A percentile compares a stretch with the other conserved stretches of the same genome.
Evolutionary conservation across 2,113 vertebrate species (phyloP).

Genomic region (Bubo blakistoni): DNA sequence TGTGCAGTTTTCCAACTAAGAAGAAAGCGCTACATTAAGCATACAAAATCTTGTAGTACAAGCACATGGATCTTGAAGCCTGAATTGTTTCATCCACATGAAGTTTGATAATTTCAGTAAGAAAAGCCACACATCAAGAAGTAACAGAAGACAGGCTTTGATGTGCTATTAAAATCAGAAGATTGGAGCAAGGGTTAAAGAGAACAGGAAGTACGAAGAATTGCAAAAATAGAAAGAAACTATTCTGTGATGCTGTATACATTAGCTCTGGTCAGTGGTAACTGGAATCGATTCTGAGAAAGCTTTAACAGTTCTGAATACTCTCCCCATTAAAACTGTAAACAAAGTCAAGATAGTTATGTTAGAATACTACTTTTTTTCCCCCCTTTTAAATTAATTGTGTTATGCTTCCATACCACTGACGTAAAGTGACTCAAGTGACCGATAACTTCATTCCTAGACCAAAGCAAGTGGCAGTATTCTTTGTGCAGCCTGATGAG

Average conservation of each 20-base stretch:
- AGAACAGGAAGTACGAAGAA: not conserved
- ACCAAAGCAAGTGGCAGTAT: not conserved
- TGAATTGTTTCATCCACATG: not conserved
- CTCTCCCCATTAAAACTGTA: not conserved
- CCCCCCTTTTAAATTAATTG: not conserved
- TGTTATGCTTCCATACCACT: not conserved
- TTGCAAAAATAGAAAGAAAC: not conserved
- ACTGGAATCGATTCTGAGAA: not conserved
- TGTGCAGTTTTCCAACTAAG: not conserved
- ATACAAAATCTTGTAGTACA: not conserved
- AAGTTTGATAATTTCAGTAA: not conserved
- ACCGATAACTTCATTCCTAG: not conserved
- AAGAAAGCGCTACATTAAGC: not conserved
- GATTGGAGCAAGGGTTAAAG: not conserved
- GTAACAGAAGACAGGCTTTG: not conserved
- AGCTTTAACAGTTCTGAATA: not conserved
- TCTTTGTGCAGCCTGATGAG: not conserved
- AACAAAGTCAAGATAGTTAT: not conserved
- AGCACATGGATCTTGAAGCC: not conserved
- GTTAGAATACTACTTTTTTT: not conserved
- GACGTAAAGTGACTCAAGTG: not conserved
- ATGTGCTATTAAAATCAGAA: not conserved
- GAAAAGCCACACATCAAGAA: not conserved
- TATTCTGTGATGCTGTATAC: not conserved
- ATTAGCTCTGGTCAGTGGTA: not conserved